Evolutionary conservation across 1,140 invertebrate species (phyloP).

Genomic region (Eciton burchellii): DNA sequence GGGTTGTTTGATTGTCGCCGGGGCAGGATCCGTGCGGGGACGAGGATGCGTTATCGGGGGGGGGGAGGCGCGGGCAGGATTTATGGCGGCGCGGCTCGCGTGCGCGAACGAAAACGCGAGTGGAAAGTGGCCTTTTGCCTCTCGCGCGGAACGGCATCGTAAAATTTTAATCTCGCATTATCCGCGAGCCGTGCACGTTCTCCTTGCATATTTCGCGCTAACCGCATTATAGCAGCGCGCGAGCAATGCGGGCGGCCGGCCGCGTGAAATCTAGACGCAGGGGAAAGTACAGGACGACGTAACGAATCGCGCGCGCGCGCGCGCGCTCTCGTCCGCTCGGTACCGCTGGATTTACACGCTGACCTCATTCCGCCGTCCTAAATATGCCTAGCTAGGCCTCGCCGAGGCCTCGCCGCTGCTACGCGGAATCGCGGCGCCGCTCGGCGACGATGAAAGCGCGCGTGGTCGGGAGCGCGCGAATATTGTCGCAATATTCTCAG

Average conservation of each 20-base stretch:
- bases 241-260: conserved; percentile 3
- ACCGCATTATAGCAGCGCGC: conserved; percentile 54
- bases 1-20: too few species aligned
- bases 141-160: conserved; percentile 61
- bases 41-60: too few species aligned
- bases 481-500: too few species aligned
- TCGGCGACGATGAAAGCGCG: too few species aligned
- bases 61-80: conserved; percentile 34
- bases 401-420: conserved; percentile 7
- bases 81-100: conserved; percentile 59
- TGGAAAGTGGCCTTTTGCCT: conserved; percentile 74
- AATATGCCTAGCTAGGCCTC: conserved; percentile 36
- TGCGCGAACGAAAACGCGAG: conserved; percentile 66
- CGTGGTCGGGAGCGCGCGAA: too few species aligned
- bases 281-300: conserved; percentile 69
- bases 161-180: conserved; percentile 75
- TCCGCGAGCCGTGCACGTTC: conserved; percentile 66
- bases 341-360: conserved; percentile 56
- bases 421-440: conserved; percentile 7
- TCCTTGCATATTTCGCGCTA: conserved; percentile 72
- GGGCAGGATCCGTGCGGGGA: too few species aligned
- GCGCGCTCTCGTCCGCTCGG: conserved; percentile 15
- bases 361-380: conserved; percentile 54
- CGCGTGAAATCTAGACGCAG: conserved; percentile 60
- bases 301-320: conserved; percentile 63